Evolutionary conservation across 2,888 invertebrate species (phyloP), one percentile per base, ranked within the genome.

Genomic region (Euclidia mi): DNA sequence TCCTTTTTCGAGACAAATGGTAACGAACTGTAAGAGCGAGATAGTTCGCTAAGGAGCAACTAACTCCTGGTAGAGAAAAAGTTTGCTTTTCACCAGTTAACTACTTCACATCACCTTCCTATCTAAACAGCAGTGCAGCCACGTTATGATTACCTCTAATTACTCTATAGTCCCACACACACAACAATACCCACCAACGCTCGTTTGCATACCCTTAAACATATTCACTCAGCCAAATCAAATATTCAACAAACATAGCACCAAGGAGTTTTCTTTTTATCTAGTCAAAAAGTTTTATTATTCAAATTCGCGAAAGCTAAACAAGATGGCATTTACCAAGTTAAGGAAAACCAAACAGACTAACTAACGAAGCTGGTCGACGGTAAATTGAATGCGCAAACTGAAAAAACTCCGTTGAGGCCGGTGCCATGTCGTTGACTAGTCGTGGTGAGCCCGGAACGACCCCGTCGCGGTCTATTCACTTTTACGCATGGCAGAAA

Each of bases 341-440:
- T 76, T 65, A 76, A 20, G 44, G 40, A 62, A 52, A 17, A 38
- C 60, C 60, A 65, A 74, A 74, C 77, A 69, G 77, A 76, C 69
- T 74, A 55, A 59, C 73, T 74, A 76, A 76, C 71, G 77, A 76
- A 76, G 67, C 62, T 35, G 69, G 74, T 69, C 65, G 65, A 59
- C 45, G 59, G 50, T 56, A 68, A 77, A 77, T 78, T 77, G 65
- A 71, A 76, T 72, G 67, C 56, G 69, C 62, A 73, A 71, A 73
- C 78, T 61, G 48, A 53, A 73, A 74, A 75, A 76, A 58, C 34
- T 58, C 38, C 29, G 42, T 15, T 12, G 47, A 37, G 43, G 28
- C 42, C 37, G 11, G 17, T n/a, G n/a, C n/a, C n/a, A n/a, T n/a
- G n/a, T n/a, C n/a, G n/a, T n/a, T n/a, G n/a, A n/a, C n/a, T n/a